These are phyloP conservation scores for Apamea anceps DNA, from an alignment of 2,888 invertebrate genomes.

Conservation along the genomic window DNA sequence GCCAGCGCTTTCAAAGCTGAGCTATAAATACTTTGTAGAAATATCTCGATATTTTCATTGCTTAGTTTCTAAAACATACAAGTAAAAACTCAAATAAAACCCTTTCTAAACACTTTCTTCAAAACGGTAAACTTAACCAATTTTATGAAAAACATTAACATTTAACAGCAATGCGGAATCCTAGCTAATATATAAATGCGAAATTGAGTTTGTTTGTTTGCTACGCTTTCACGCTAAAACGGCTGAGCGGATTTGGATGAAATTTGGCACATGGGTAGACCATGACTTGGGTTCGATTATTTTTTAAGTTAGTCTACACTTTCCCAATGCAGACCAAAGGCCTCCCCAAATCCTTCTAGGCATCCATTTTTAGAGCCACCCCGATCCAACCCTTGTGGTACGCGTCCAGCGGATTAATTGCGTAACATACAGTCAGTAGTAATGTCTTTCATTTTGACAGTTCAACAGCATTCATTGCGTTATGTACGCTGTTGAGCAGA, in stretches of 20 bases:
- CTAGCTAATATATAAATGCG: not conserved
- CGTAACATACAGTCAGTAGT: no score
- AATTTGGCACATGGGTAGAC: not conserved
- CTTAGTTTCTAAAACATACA: constrained; percentile 2
- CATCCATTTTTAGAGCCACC: no score
- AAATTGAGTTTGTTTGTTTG: not conserved
- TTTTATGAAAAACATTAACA: constrained; percentile 36
- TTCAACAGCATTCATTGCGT: no score
- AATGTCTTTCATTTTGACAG: no score
- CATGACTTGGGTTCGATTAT: not conserved
- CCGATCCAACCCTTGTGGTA: no score
- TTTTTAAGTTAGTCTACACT: not conserved
- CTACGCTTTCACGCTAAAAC: not conserved
- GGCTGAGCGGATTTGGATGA: not conserved
- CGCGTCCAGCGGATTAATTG: no score
- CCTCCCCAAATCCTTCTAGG: not conserved
- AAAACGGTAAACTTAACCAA: constrained; percentile 20
- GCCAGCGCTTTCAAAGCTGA: not conserved
- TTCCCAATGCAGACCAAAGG: not conserved
- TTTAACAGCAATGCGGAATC: constrained; percentile 51
- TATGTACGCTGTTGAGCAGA: no score
- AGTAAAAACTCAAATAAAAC: constrained; percentile 18
- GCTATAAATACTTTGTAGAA: not conserved
- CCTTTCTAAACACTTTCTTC: constrained; percentile 5
- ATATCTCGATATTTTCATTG: not conserved